These are phyloP conservation scores for Adoxophyes honmai DNA, from an alignment of 1,140 invertebrate genomes.

Conservation along the genomic window DNA sequence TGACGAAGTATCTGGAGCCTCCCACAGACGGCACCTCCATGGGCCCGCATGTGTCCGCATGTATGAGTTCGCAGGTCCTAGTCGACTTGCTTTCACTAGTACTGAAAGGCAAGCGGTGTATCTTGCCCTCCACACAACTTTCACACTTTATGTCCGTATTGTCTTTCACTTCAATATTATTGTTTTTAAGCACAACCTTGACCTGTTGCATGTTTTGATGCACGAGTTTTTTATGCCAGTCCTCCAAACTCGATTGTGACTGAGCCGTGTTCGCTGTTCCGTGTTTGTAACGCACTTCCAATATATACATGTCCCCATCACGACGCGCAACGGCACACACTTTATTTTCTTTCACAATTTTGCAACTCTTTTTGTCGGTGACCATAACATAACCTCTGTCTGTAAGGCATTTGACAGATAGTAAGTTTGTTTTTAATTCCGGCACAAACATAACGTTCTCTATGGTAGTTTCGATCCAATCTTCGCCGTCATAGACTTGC, in stretches of 20 bases:
- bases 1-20: constrained; percentile 45
- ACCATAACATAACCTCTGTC: constrained; percentile 43
- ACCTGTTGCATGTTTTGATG: constrained; percentile 61
- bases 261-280: background rate
- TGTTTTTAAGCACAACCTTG: constrained; percentile 37
- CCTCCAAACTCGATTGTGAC: constrained; percentile 24
- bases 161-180: constrained; percentile 30
- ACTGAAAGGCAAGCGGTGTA: constrained; percentile 25
- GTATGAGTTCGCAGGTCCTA: constrained; percentile 29
- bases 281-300: constrained; percentile 34
- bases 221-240: constrained; percentile 56
- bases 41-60: constrained; percentile 33
- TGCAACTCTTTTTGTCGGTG: constrained; percentile 30
- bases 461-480: constrained; percentile 30
- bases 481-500: constrained; percentile 26
- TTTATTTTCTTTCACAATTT: constrained; percentile 32
- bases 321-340: constrained; percentile 32
- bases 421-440: constrained; percentile 50
- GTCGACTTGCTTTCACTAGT: constrained; percentile 20
- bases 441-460: constrained; percentile 56
- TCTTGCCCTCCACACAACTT: constrained; percentile 21
- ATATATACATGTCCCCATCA: constrained; percentile 26
- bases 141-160: background rate
- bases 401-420: constrained; percentile 43
- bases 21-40: constrained; percentile 34